phyloP scores from a whole-genome alignment of 2,888 invertebrate genomes.

The Bombylius discolor region DNA sequence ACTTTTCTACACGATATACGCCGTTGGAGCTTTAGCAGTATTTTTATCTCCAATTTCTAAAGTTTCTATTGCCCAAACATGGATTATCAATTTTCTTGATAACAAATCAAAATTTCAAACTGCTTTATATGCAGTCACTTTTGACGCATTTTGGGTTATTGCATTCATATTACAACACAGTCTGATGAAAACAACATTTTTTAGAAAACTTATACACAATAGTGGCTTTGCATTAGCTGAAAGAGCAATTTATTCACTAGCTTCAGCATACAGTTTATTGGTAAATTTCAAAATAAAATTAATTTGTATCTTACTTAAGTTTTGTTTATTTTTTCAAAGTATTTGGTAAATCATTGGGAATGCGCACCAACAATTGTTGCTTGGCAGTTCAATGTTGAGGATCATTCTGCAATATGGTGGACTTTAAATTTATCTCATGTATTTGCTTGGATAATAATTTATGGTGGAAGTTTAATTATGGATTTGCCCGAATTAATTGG shows the following conservation, averaged over 20 bases:
- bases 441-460: conserved; percentile 45
- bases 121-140: conserved; percentile 33
- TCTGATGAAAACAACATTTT: conserved; percentile 37
- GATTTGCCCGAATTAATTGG: conserved; percentile 48
- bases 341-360: conserved; percentile 42
- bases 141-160: conserved; percentile 39
- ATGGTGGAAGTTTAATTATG: conserved; percentile 47
- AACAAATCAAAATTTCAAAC: conserved; percentile 29
- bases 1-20: conserved; percentile 41
- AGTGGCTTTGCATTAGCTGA: conserved; percentile 35
- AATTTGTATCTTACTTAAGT: conserved; percentile 1
- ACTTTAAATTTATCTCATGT: conserved; percentile 39
- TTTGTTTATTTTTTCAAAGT: conserved; percentile 24
- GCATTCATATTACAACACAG: conserved; percentile 47
- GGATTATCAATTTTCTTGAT: conserved; percentile 32
- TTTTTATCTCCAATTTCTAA: conserved; percentile 41
- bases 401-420: conserved; percentile 37
- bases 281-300: conserved; percentile 23
- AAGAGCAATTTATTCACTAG: conserved; percentile 39
- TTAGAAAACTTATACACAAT: conserved; percentile 37
- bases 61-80: conserved; percentile 24
- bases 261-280: conserved; percentile 37
- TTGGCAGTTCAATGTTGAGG: conserved; percentile 43
- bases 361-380: conserved; percentile 36
- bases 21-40: conserved; percentile 40